Evolutionary conservation across 2,888 invertebrate genomes (phyloP).

Genomic region (Pandemis cinnamomeana): DNA sequence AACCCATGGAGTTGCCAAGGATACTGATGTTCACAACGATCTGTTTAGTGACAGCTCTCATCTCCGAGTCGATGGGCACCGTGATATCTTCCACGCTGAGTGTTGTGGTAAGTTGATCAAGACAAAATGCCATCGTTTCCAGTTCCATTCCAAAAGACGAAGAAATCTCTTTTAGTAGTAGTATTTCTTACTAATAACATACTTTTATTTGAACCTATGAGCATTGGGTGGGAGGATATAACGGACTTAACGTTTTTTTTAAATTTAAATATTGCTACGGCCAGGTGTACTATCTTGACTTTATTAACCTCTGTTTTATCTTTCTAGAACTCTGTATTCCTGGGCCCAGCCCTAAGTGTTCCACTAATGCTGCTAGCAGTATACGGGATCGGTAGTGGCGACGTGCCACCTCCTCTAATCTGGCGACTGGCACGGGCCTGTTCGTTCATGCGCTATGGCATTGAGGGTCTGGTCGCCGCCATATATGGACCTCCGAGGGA

Average conservation of each 20-base stretch:
- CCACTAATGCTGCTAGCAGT: constrained; percentile 95
- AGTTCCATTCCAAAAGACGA: too few relatives aligned
- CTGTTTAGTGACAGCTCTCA: constrained; percentile 88
- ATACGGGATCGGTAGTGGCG: constrained; percentile 93
- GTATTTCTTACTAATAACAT: too few relatives aligned
- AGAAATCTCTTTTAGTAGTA: too few relatives aligned
- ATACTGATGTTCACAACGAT: constrained; percentile 88
- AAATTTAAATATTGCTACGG: background rate
- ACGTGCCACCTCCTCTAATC: constrained; percentile 87
- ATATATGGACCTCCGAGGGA: constrained; percentile 91
- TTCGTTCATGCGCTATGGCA: constrained; percentile 92
- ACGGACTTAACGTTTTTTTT: background rate
- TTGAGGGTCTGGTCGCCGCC: constrained; percentile 91
- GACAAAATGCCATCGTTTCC: too few relatives aligned
- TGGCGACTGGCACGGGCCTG: constrained; percentile 91
- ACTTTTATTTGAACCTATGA: too few relatives aligned
- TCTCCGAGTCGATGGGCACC: constrained; percentile 91
- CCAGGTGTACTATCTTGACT: background rate
- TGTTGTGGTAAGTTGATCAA: constrained; percentile 87
- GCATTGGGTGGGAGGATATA: too few relatives aligned
- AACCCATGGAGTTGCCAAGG: constrained; percentile 89
- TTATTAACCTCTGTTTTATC: background rate
- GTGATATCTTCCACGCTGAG: constrained; percentile 89
- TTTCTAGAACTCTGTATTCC: constrained; percentile 92
- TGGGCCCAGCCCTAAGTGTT: constrained; percentile 94